Evolutionary conservation across 2,113 vertebrate species (phyloP), one percentile per base, ranked within the genome.

Genomic region (Periophthalmus modestus): DNA sequence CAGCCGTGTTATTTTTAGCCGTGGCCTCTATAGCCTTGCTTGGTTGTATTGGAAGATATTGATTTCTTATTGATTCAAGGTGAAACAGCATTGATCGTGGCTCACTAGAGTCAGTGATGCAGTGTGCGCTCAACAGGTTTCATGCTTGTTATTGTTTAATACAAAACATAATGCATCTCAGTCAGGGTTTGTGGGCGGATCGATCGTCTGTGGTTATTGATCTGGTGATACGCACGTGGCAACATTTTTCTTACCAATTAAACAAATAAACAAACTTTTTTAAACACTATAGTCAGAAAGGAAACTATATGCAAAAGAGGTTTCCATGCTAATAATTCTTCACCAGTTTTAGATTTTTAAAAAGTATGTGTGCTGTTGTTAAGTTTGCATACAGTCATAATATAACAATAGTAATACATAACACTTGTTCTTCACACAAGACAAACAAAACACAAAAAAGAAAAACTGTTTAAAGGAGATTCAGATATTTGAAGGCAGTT

Each of bases 91-190:
- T 58, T 83, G 75, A 85, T 88, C 77, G 66, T 23, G 58, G 67
- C 61, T 72, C 68, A 72, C 55, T 61, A 21, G 66, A 73, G 67
- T 28, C 65, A 65, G 71, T 68, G 75, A 83, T 75, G 54, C 68
- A 69, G 58, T 75, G 68, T 68, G 89, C 74, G 75, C 65, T 90
- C 79, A 80, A 78, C 66, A n/a, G 66, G 39, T 65, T 83, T 55
- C 81, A 68, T 87, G 88, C 78, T 72, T 74, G 71, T 50, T 74
- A 82, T 89, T 84, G 89, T 81, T 89, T 84, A 74, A 77, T 76
- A 67, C 39, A 74, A 76, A 81, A 85, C 76, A 81, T 83, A 81
- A 92, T 89, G 83, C 66, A 84, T 91, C 84, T 88, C 78, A 80
- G 77, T 88, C 77, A 80, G 52, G 74, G 80, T 81, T 82, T 89